Evolutionary conservation across 2,888 invertebrate species (phyloP).

Genomic region (Agrochola lychnidis): DNA sequence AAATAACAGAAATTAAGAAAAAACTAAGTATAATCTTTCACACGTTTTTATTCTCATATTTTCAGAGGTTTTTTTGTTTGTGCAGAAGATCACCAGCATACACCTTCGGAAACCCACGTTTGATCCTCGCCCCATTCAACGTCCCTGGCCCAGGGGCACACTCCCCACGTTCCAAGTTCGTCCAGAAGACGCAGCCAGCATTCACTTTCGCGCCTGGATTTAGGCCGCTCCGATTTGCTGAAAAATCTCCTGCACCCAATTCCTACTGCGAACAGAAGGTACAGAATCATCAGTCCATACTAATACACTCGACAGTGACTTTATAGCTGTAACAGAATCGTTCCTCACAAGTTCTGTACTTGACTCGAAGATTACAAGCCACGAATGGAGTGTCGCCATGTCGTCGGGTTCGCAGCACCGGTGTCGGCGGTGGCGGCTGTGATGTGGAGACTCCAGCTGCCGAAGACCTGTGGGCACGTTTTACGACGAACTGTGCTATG

Average conservation of each 20-base stretch:
- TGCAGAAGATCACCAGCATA: conserved; percentile 78
- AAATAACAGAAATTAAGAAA: too few species aligned
- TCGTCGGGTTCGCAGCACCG: too few species aligned
- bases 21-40: background rate
- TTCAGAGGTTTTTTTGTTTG: conserved; percentile 1
- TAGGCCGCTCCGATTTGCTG: conserved; percentile 58
- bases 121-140: conserved; percentile 46
- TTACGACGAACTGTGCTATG: too few species aligned
- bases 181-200: conserved; percentile 76
- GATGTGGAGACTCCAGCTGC: too few species aligned
- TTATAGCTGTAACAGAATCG: too few species aligned
- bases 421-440: too few species aligned
- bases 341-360: too few species aligned
- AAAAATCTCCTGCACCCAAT: conserved; percentile 78
- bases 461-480: too few species aligned
- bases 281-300: conserved; percentile 19
- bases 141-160: conserved; percentile 81
- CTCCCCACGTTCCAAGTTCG: conserved; percentile 79
- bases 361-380: too few species aligned
- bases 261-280: conserved; percentile 85
- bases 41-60: background rate
- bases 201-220: conserved; percentile 77
- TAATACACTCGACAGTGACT: too few species aligned
- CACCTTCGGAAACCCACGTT: conserved; percentile 69
- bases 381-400: too few species aligned